phyloP scores from a whole-genome alignment of 2,888 invertebrate genomes.

The Tenodera sinensis region DNA sequence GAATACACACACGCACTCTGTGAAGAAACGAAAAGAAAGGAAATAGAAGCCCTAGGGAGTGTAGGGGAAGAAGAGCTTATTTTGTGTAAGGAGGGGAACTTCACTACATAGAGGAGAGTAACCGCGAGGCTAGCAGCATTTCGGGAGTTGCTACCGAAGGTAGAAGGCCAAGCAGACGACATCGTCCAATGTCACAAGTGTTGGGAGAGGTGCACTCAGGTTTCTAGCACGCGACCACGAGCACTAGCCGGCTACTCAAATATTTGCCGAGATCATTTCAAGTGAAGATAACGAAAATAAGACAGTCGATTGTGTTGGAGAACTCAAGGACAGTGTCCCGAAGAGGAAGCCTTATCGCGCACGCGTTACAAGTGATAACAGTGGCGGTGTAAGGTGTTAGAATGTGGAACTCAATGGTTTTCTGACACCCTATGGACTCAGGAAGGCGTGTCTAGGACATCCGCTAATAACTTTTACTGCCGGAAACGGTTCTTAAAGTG shows the following conservation, averaged over 20 bases:
- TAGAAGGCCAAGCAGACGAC: neutral
- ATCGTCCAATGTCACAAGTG: neutral
- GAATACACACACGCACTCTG: constrained; percentile 3
- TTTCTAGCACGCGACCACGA: neutral
- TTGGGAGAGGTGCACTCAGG: neutral
- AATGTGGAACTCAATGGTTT: neutral
- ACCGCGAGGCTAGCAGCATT: constrained; percentile 15
- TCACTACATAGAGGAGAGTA: constrained; percentile 20
- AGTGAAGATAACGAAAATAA: neutral
- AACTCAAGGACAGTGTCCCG: neutral
- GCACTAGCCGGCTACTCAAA: neutral
- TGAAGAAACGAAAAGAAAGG: neutral
- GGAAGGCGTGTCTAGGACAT: neutral
- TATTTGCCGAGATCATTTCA: neutral
- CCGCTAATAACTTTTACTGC: neutral
- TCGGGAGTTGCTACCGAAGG: constrained; percentile 28
- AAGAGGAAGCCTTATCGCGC: neutral
- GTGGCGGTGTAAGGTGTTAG: neutral
- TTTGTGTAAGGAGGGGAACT: constrained; percentile 31
- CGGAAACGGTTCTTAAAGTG: neutral
- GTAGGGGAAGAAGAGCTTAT: constrained; percentile 1
- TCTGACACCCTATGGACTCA: neutral
- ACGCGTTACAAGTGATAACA: neutral
- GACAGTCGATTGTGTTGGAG: neutral
- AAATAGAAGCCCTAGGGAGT: neutral